phyloP scores from a whole-genome alignment of 1,140 invertebrate species.

The Oryctes rhinoceros region DNA sequence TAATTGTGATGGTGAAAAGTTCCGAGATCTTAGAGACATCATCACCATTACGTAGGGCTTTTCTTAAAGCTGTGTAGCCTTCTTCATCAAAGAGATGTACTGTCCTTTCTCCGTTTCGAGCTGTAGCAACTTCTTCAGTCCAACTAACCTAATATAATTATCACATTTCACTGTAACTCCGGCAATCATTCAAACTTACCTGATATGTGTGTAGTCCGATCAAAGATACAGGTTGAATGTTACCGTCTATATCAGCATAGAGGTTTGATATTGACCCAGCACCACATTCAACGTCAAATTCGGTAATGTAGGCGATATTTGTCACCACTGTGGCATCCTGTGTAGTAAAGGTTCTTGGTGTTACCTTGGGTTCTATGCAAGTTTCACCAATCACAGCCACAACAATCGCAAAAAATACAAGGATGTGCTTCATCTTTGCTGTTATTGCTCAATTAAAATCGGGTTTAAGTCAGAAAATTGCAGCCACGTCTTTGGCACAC shows the following conservation, averaged over 20 bases:
- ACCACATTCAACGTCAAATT: constrained; percentile 76
- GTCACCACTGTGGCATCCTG: constrained; percentile 89
- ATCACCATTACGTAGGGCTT: constrained; percentile 75
- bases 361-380: constrained; percentile 71
- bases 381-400: constrained; percentile 40
- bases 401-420: background rate
- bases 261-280: constrained; percentile 72
- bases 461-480: background rate
- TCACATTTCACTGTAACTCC: background rate
- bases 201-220: constrained; percentile 81
- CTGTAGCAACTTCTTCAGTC: constrained; percentile 85
- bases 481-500: background rate
- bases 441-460: background rate
- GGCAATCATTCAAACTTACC: constrained; percentile 63
- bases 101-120: constrained; percentile 78
- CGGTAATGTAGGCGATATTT: constrained; percentile 80
- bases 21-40: constrained; percentile 75
- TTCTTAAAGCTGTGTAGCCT: constrained; percentile 82
- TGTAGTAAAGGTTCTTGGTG: constrained; percentile 81
- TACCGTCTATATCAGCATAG: constrained; percentile 86
- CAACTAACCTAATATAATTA: constrained; percentile 78
- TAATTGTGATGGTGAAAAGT: constrained; percentile 77
- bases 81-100: constrained; percentile 92
- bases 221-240: constrained; percentile 80
- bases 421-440: constrained; percentile 1